Evolutionary conservation across 2,113 vertebrate species (phyloP).

Genomic region (Hylia prasina): DNA sequence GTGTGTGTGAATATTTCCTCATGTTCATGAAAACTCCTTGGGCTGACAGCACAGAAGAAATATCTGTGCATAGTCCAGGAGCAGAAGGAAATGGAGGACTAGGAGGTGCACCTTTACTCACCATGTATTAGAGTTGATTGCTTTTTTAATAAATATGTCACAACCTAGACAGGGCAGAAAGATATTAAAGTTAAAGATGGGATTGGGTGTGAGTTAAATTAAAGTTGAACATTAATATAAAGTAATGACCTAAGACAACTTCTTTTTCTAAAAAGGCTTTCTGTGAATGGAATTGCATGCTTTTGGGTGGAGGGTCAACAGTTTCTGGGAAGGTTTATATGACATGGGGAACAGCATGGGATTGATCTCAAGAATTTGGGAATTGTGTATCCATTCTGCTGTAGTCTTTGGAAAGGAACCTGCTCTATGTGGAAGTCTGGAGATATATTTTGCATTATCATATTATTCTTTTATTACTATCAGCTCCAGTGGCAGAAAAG

Average conservation of each 20-base stretch:
- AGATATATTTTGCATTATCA: neutral
- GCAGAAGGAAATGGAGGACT: neutral
- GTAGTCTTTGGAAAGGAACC: neutral
- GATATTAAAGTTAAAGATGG: neutral
- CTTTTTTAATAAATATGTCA: neutral
- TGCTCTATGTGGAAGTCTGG: neutral
- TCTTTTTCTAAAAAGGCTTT: neutral
- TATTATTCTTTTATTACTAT: neutral
- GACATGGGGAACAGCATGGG: neutral
- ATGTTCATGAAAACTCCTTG: neutral
- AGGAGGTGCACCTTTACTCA: neutral
- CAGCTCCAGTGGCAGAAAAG: neutral
- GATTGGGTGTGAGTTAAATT: neutral
- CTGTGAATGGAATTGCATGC: neutral
- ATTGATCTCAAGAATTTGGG: neutral
- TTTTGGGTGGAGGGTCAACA: neutral
- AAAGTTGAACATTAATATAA: neutral
- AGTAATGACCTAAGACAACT: fast-evolving
- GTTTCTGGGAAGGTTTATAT: neutral
- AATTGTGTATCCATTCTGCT: neutral
- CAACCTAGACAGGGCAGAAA: neutral
- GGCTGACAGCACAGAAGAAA: neutral
- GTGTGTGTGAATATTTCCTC: neutral
- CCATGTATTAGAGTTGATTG: neutral
- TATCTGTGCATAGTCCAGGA: neutral